Evolutionary conservation across 2,113 vertebrate species (phyloP).

Genomic region (Petrocephalus zakoni): DNA sequence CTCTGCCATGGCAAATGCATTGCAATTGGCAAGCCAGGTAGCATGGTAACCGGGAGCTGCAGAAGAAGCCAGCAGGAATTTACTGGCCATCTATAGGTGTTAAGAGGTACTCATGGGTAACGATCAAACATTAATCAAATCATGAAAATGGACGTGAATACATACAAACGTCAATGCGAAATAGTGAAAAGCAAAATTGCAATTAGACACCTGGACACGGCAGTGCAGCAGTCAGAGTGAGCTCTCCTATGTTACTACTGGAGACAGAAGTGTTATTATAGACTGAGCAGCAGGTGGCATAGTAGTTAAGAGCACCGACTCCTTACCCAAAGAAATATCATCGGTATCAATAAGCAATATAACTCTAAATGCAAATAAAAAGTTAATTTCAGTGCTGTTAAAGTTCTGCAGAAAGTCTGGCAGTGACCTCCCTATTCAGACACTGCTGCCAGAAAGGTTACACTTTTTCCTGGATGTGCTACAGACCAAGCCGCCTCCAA

Average conservation of each 20-base stretch:
- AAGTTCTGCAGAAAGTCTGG: background rate
- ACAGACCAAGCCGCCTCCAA: background rate
- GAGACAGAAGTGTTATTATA: background rate
- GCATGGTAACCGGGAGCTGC: background rate
- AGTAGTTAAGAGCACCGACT: background rate
- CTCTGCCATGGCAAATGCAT: background rate
- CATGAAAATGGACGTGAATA: background rate
- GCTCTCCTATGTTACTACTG: background rate
- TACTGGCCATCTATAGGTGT: background rate
- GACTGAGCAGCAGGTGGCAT: background rate
- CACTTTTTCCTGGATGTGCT: background rate
- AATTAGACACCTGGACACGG: background rate
- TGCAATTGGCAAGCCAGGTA: background rate
- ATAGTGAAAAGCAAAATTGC: background rate
- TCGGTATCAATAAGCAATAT: background rate
- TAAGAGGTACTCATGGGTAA: background rate
- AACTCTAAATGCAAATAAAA: background rate
- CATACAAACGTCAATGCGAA: background rate
- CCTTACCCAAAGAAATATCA: background rate
- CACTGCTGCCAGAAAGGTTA: background rate
- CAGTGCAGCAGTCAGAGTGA: background rate
- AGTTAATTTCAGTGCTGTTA: background rate
- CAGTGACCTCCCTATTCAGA: background rate
- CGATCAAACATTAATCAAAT: background rate
- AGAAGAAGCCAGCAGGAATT: background rate